phyloP scores from a whole-genome alignment of 2,113 vertebrate genomes.

The Kryptolebias marmoratus region DNA sequence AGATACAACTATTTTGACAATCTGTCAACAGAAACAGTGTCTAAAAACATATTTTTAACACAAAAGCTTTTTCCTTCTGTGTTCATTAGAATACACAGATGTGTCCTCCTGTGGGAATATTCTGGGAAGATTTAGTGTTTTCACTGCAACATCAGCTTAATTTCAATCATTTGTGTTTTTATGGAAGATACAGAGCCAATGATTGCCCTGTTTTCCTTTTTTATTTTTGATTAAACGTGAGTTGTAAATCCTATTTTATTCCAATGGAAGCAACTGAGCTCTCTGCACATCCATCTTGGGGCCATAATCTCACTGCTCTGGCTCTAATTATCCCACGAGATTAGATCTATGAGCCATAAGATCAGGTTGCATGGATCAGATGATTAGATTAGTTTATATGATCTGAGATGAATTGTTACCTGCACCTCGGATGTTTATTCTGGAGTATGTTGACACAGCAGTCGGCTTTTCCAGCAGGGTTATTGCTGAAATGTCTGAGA shows the following conservation, averaged over 20 bases:
- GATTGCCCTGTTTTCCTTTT: conserved; percentile 32
- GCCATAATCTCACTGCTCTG: conserved; percentile 43
- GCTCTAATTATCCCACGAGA: conserved; percentile 56
- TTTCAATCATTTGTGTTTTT: conserved; percentile 39
- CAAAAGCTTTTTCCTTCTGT: no score
- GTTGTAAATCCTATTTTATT: conserved; percentile 67
- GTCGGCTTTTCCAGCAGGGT: not conserved
- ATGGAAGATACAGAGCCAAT: conserved; percentile 34
- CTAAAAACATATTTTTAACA: not conserved
- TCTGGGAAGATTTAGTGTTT: conserved; percentile 22
- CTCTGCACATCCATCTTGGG: conserved; percentile 38
- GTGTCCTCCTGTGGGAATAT: conserved; percentile 23
- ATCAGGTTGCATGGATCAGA: conserved; percentile 54
- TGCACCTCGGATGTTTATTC: conserved; percentile 16
- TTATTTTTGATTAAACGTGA: conserved; percentile 39
- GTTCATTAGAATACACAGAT: conserved; percentile 29
- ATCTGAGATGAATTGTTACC: conserved; percentile 25
- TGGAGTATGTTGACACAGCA: conserved; percentile 18
- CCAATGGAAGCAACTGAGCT: conserved; percentile 40
- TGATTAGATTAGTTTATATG: conserved; percentile 48
- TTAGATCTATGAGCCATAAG: conserved; percentile 61
- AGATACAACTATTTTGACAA: not conserved
- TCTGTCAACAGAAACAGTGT: not conserved
- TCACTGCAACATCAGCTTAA: conserved; percentile 14
- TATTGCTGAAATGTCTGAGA: conserved; percentile 35